Base-by-base conservation (phyloP, 1,140 invertebrate species). In the Dinoponera quadriceps region DNA sequence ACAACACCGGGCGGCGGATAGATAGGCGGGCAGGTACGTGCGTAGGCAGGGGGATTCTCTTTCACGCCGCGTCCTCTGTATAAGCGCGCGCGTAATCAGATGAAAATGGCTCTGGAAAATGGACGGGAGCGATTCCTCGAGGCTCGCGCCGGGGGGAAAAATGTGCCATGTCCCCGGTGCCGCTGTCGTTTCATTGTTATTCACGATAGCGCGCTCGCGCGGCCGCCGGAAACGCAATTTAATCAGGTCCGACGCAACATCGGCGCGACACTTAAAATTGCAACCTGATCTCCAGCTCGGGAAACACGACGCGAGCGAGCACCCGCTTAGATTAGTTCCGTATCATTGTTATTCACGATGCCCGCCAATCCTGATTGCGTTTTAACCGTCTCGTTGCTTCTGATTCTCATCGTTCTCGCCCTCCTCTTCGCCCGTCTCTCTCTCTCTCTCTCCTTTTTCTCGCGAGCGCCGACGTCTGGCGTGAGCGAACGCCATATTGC, bases 301-400 rank as follows among this genome's bases (percentile, higher is more conserved):
- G 80, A 78, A 68, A 77, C 49, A 63, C 66, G 60, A 13, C 48
- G 69, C 59, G 57, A 80, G 66, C 60, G 60, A 22, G 22, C 54
- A 16, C 14, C 18, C 60, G 59, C 83, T 82, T 81, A 85, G 87
- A 90, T 90, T 91, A 89, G 89, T 77, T 88, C 48, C 59, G 57
- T 86, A 89, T 91, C 86, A 80, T 92, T 92, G 91, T 89, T 92
- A 92, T 91, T 92, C 90, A 91, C 87, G 83, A 85, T 86, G 86
- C 84, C 88, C 66, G 74, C 69, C 81, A 82, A 85, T 85, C 86
- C 63, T 69, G 89, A 91, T 91, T 91, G 87, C 89, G 78, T 90
- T 91, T 91, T 90, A 91, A 92, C 86, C 88, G 89, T 85, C 86
- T 83, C 82, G 82, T 84, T 84, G 75, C 63, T 80, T 63, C 65